Evolutionary conservation across 2,113 vertebrate genomes (phyloP), one percentile per base, ranked within the genome.

Genomic region (Coregonus clupeaformis): DNA sequence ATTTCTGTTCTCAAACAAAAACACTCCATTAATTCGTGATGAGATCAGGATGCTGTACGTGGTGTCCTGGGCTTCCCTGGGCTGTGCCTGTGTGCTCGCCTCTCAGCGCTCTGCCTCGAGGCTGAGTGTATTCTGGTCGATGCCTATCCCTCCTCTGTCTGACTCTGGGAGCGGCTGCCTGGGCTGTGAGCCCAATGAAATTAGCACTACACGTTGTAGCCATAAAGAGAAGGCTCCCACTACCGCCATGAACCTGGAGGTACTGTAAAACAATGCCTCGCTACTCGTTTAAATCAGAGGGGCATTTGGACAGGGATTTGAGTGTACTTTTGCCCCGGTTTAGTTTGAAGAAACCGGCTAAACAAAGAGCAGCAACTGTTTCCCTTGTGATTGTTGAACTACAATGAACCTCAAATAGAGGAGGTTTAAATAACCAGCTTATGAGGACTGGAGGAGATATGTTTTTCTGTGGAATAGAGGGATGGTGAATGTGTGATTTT

Each of bases 261-360:
- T 24, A 47, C 16, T 25, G n/a, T 14, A 59, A 72, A 72, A 20
- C 72, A 77, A 79, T 5, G 9, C 71, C 64, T 67, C 65, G 59
- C 72, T 55, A 59, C 73, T 57, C 25, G 27, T 80, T 52, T 78
- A 74, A 80, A 78, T 63, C 55, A 80, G 49, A 69, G 64, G 80
- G 76, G 84, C 76, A 49, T 82, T 69, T 82, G 84, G 32, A 6
- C 20, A 18, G n/a, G 4, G 30, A 29, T 27, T 20, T 22, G 5
- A 71, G 67, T 82, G 74, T 73, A 68, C 67, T 79, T 84, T 77
- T 79, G 78, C 82, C 72, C 47, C 12, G 7, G 36, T 11, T 42
- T 71, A 75, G 84, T 85, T 81, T 83, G 83, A 75, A 77, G 73
- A 68, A 68, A 47, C 9, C 42, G n/a, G 32, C 66, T 59, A 7